These are phyloP conservation scores for Chaitophorus viminalis DNA, from an alignment of 2,888 invertebrate species.

Conservation along the genomic window DNA sequence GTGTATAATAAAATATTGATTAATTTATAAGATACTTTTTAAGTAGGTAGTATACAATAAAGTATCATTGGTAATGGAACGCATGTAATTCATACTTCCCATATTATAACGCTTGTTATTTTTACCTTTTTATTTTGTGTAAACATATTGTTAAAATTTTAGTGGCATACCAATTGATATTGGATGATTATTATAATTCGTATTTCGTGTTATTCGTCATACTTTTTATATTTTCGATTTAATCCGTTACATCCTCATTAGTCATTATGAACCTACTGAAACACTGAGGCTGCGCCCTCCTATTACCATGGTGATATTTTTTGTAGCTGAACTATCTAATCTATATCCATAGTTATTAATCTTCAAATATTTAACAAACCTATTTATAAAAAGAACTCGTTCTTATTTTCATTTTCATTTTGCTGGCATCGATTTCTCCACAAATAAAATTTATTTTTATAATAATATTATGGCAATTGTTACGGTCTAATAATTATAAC, in stretches of 20 bases:
- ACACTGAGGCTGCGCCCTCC: conserved; percentile 1
- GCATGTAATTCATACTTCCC: neutral
- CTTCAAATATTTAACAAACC: neutral
- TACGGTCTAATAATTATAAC: conserved; percentile 48
- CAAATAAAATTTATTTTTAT: conserved; percentile 6
- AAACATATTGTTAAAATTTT: neutral
- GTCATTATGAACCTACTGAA: conserved; percentile 45
- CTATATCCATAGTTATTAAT: neutral
- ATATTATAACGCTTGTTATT: neutral
- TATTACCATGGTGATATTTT: conserved; percentile 2
- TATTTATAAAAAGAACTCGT: neutral
- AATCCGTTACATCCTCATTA: conserved; percentile 62
- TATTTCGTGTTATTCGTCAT: conserved; percentile 9
- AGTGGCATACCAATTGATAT: no score
- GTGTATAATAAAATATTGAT: no score
- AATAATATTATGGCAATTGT: conserved; percentile 28
- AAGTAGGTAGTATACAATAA: no score
- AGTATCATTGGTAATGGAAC: neutral
- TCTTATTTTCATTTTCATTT: neutral
- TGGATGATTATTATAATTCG: neutral
- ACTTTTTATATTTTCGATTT: conserved; percentile 39
- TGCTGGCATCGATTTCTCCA: conserved; percentile 26
- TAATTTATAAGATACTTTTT: no score
- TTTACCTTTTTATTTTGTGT: neutral
- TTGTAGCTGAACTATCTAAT: neutral